Evolutionary conservation across 2,888 invertebrate genomes (phyloP).

Genomic region (Strigamia transsilvanica): DNA sequence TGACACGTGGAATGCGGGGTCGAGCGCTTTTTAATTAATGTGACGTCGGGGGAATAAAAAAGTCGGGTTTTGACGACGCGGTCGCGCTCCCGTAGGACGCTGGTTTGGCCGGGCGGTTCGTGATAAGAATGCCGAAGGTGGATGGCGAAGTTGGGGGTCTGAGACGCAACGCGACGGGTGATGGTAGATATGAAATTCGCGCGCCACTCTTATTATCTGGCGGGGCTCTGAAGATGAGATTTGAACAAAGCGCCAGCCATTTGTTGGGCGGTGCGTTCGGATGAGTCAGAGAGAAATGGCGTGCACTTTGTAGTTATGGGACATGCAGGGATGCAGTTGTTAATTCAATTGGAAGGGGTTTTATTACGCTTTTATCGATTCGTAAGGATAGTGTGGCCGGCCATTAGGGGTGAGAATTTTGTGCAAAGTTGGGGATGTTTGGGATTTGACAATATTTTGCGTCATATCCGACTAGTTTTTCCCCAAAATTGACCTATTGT

Average conservation of each 20-base stretch:
- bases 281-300: no score
- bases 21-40: slow-evolving; percentile 37
- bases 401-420: background rate
- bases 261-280: no score
- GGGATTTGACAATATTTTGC: no score
- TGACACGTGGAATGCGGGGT: slow-evolving; percentile 17
- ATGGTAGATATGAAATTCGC: no score
- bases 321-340: background rate
- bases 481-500: no score
- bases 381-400: background rate
- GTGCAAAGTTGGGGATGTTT: background rate
- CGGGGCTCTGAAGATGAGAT: no score
- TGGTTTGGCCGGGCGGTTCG: background rate
- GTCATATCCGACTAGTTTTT: no score
- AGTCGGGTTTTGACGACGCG: slow-evolving; percentile 3
- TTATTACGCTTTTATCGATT: background rate
- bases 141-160: background rate
- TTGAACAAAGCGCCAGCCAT: no score
- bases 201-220: no score
- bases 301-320: background rate
- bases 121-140: slow-evolving; percentile 4
- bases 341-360: background rate
- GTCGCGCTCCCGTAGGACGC: slow-evolving; percentile 8
- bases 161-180: background rate
- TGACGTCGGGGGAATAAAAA: slow-evolving; percentile 12